A percentile compares a stretch with the other conserved stretches of the same genome.
Evolutionary conservation across 2,113 vertebrate species (phyloP).

Genomic region (Antennarius striatus): DNA sequence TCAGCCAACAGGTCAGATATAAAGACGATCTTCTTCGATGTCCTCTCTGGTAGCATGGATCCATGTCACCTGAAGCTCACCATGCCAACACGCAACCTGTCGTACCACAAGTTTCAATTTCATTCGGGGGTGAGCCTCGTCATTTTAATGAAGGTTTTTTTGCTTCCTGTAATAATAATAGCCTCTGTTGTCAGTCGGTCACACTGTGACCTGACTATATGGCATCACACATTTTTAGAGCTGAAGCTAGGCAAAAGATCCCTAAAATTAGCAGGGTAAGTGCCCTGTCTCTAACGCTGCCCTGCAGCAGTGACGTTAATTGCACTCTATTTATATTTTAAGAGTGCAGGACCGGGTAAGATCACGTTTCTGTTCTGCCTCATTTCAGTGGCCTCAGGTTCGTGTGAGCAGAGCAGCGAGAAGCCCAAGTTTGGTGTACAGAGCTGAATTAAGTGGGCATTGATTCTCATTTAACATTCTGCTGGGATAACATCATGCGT

Average conservation of each 20-base stretch:
- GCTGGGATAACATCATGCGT: not conserved
- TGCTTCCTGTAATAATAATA: constrained; percentile 33
- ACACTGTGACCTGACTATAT: constrained; percentile 54
- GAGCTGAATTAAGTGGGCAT: constrained; percentile 13
- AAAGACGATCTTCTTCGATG: no score
- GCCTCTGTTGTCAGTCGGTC: constrained; percentile 39
- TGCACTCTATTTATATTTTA: constrained; percentile 77
- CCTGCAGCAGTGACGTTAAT: constrained; percentile 73
- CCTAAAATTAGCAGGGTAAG: constrained; percentile 76
- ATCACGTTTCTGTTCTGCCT: constrained; percentile 76
- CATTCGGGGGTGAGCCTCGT: no score
- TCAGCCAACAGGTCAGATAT: no score
- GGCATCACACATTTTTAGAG: constrained; percentile 71
- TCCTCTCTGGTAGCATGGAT: no score
- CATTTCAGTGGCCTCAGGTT: constrained; percentile 47
- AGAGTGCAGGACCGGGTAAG: constrained; percentile 62
- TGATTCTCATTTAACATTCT: constrained; percentile 18
- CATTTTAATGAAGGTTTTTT: not conserved
- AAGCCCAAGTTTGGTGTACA: constrained; percentile 26
- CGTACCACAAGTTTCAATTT: no score
- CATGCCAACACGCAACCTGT: no score
- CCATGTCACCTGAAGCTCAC: no score
- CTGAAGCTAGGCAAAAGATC: constrained; percentile 63
- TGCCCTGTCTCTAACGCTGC: constrained; percentile 64
- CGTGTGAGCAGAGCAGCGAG: constrained; percentile 23